Conservation (phyloP, 1,140 invertebrate genomes). For the Tetragnatha versicolor region DNA sequence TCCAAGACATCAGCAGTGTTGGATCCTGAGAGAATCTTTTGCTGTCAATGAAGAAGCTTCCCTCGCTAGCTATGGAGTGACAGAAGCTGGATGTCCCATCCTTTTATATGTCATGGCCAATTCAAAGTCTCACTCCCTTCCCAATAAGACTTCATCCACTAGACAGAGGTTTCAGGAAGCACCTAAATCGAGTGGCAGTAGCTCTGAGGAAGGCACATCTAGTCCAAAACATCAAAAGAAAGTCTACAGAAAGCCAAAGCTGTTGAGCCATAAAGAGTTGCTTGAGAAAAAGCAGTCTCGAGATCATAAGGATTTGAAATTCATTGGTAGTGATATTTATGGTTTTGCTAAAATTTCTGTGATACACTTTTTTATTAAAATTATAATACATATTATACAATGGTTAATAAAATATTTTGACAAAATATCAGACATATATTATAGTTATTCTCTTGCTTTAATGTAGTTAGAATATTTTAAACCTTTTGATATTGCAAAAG, state of each 20-base stretch:
- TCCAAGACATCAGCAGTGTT: constrained; percentile 74
- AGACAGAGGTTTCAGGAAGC: not conserved
- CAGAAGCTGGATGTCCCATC: constrained; percentile 67
- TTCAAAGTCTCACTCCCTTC: constrained; percentile 1
- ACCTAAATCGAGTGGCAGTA: not conserved
- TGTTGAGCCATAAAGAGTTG: not conserved
- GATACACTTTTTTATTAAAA: too few relatives aligned
- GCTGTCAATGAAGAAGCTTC: constrained; percentile 71
- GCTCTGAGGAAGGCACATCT: not conserved
- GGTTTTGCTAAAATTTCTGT: too few relatives aligned
- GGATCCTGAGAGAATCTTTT: constrained; percentile 78
- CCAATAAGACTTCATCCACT: not conserved
- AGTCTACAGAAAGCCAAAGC: not conserved
- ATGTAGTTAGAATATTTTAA: too few relatives aligned
- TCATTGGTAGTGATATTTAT: too few relatives aligned
- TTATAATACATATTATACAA: too few relatives aligned
- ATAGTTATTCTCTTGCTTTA: too few relatives aligned
- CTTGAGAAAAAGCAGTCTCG: not conserved
- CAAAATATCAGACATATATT: too few relatives aligned
- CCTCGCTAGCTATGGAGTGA: constrained; percentile 69
- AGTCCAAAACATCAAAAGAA: not conserved
- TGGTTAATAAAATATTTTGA: too few relatives aligned
- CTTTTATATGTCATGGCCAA: constrained; percentile 70
- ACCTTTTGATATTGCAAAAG: too few relatives aligned
- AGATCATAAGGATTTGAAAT: too few relatives aligned